These are phyloP conservation scores for Heliconius hewitsoni DNA, from an alignment of 1,140 invertebrate genomes.

Conservation along the genomic window DNA sequence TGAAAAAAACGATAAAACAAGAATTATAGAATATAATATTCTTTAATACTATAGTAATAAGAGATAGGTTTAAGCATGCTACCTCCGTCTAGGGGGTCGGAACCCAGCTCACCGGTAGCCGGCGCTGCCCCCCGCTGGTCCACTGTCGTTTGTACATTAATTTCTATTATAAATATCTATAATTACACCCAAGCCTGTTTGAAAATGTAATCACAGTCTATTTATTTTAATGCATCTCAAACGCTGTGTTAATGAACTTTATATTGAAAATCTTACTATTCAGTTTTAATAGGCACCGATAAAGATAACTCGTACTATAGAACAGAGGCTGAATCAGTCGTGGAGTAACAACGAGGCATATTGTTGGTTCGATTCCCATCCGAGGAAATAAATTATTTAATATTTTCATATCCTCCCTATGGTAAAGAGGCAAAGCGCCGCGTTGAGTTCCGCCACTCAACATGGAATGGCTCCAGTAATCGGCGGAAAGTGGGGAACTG, in stretches of 20 bases:
- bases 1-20: constrained; percentile 29
- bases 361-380: too few relatives aligned
- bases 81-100: constrained; percentile 32
- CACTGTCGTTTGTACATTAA: constrained; percentile 39
- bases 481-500: too few relatives aligned
- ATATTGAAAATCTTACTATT: constrained; percentile 13
- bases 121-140: constrained; percentile 28
- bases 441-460: too few relatives aligned
- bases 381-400: too few relatives aligned
- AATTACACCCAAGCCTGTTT: constrained; percentile 36
- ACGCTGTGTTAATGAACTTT: constrained; percentile 20
- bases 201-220: constrained; percentile 33
- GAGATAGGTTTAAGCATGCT: constrained; percentile 15
- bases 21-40: not conserved
- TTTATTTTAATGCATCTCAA: constrained; percentile 22
- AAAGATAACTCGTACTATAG: not conserved
- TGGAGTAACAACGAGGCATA: too few relatives aligned
- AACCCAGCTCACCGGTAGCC: constrained; percentile 33
- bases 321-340: too few relatives aligned
- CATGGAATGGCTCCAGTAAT: too few relatives aligned
- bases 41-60: constrained; percentile 11
- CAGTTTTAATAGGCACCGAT: not conserved
- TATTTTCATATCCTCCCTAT: too few relatives aligned
- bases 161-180: constrained; percentile 40
- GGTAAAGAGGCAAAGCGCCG: too few relatives aligned